phyloP scores from a whole-genome alignment of 2,113 vertebrate species.

The Rhinopomastus cyanomelas region DNA sequence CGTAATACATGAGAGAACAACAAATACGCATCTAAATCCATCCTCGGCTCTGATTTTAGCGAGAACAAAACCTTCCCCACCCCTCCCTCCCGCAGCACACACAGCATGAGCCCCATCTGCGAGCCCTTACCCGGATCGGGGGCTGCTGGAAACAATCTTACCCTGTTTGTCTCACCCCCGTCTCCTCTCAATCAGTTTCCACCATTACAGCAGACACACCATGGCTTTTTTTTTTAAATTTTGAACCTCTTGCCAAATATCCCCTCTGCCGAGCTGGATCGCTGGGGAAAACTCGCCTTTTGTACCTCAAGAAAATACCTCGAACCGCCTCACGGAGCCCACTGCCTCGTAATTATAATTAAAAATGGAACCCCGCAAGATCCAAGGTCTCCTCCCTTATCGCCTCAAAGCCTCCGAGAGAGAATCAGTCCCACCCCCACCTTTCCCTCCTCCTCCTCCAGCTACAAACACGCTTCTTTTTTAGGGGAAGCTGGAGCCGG shows the following conservation, averaged over 20 bases:
- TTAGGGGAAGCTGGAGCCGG: slow-evolving; percentile 41
- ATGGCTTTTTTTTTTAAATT: neutral
- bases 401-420: slow-evolving; percentile 39
- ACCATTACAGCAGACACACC: slow-evolving; percentile 61
- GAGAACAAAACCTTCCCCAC: slow-evolving; percentile 1
- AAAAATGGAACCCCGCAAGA: slow-evolving; percentile 69
- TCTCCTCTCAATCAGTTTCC: slow-evolving; percentile 63
- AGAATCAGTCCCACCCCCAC: slow-evolving; percentile 36
- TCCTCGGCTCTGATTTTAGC: neutral
- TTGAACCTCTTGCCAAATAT: slow-evolving; percentile 19
- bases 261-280: neutral
- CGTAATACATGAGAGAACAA: slow-evolving; percentile 15
- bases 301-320: neutral
- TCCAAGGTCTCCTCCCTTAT: slow-evolving; percentile 59
- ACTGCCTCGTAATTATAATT: slow-evolving; percentile 37
- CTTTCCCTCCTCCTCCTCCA: slow-evolving; percentile 39
- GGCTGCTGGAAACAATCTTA: slow-evolving; percentile 31
- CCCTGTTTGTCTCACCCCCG: slow-evolving; percentile 53
- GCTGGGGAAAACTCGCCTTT: neutral
- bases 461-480: slow-evolving; percentile 59
- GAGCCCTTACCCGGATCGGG: neutral
- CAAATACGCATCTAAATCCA: neutral
- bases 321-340: neutral
- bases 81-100: neutral
- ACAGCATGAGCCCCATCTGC: neutral